Conservation (phyloP, 2,797 vertebrate genomes). For the Sebastes oblongus region DNA sequence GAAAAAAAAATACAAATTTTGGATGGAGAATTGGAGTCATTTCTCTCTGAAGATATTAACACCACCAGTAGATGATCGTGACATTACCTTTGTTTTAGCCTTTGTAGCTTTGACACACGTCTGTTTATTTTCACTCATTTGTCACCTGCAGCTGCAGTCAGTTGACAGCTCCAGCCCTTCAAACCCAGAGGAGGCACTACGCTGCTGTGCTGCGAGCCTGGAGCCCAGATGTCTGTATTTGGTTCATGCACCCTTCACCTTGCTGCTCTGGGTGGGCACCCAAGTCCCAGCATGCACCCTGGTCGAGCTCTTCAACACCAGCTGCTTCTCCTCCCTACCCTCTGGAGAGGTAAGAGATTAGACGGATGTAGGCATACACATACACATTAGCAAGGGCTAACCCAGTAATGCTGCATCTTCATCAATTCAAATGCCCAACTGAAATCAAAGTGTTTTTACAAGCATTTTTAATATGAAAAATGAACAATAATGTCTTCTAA, state of each 20-base stretch:
- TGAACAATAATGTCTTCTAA: neutral
- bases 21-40: fast-evolving
- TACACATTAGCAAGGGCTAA: neutral
- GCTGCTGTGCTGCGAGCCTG: slow-evolving; percentile 75
- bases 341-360: slow-evolving; percentile 79
- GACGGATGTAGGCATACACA: neutral
- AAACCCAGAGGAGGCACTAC: slow-evolving; percentile 46
- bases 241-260: slow-evolving; percentile 74
- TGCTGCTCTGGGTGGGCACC: slow-evolving; percentile 83
- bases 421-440: neutral
- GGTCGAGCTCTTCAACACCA: slow-evolving; percentile 76
- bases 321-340: slow-evolving; percentile 76
- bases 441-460: neutral
- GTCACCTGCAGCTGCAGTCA: slow-evolving; percentile 53
- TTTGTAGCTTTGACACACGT: neutral
- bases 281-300: slow-evolving; percentile 65
- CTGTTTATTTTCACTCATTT: neutral
- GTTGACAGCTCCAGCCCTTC: neutral
- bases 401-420: neutral
- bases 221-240: slow-evolving; percentile 74
- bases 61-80: neutral
- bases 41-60: neutral
- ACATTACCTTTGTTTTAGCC: neutral
- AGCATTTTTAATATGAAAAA: neutral
- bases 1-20: too few species aligned